Conservation (phyloP, 2,888 invertebrate genomes). For the Lypha dubia region DNA sequence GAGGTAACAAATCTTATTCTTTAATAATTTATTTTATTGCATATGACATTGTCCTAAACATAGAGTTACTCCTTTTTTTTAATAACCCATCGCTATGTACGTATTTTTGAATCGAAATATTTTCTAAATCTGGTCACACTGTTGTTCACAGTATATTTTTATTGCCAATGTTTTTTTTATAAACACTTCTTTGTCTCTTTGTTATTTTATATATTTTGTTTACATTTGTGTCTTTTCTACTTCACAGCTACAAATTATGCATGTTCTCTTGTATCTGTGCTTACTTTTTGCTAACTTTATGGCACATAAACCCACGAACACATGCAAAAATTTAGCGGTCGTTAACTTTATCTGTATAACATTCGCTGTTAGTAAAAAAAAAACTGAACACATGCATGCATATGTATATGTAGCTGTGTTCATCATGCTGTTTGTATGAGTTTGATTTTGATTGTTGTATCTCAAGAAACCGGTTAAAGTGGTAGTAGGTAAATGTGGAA, state of each 20-base stretch:
- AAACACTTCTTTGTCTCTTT: not conserved
- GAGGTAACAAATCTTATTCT: no score
- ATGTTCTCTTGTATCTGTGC: not conserved
- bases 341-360: constrained; percentile 75
- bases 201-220: not conserved
- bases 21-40: no score
- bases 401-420: not conserved
- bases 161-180: not conserved
- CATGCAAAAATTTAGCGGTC: constrained; percentile 76
- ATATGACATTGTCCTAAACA: no score
- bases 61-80: no score
- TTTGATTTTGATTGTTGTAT: constrained; percentile 30
- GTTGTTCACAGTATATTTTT: not conserved
- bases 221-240: not conserved
- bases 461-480: constrained; percentile 69
- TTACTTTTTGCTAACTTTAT: constrained; percentile 23
- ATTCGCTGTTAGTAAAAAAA: constrained; percentile 29
- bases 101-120: not conserved
- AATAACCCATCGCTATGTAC: not conserved
- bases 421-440: not conserved
- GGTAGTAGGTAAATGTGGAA: constrained; percentile 75
- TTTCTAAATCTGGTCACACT: not conserved
- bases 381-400: not conserved
- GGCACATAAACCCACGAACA: constrained; percentile 12
- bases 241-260: not conserved